Evolutionary conservation across 2,113 vertebrate genomes (phyloP), one percentile per base, ranked within the genome.

Genomic region (Vireo altiloquus): DNA sequence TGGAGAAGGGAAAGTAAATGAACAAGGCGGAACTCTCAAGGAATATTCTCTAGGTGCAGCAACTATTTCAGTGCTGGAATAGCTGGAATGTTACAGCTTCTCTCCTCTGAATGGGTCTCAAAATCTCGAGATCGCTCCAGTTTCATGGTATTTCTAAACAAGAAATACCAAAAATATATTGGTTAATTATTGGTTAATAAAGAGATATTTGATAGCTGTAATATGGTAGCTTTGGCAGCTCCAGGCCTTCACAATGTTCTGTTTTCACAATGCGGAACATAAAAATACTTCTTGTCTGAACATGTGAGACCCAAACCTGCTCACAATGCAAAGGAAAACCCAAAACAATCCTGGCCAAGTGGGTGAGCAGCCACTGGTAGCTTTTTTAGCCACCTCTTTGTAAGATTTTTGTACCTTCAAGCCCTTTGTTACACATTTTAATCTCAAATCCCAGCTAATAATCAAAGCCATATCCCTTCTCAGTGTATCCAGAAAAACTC

Each of bases 1-100:
- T 0, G 3, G n/a, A 76, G 14, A 35, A 82, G 27, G 44, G 35
- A n/a, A 65, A 65, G 13, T 1, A 72, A 72, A 53, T 25, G 16
- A 76, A 49, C 0, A 2, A 68, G 56, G 15, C 20, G 72, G 33
- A 2, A 37, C 0, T 12, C 35, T 13, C 33, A 50, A 70, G 25
- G 13, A 59, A 57, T 35, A 77, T 4, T 15, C 15, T 44, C 9
- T 33, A 24, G 13, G 11, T 75, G 33, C 23, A 92, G 28, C 17
- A 77, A 17, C 20, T 9, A 0, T 4, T 63, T 61, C 46, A 46
- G 24, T 11, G 46, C 24, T 72, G 17, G 25, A 49, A 56, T 28
- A 56, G 9, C 20, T 40, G 59, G 17, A 40, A 46, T 74, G 6
- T 66, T 39, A 21, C 10, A 52, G 6, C 3, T 50, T 84, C 24